A percentile compares a stretch with the other conserved stretches of the same genome.
Conservation (phyloP, 2,797 vertebrate species). For the Capromys pilorides region DNA sequence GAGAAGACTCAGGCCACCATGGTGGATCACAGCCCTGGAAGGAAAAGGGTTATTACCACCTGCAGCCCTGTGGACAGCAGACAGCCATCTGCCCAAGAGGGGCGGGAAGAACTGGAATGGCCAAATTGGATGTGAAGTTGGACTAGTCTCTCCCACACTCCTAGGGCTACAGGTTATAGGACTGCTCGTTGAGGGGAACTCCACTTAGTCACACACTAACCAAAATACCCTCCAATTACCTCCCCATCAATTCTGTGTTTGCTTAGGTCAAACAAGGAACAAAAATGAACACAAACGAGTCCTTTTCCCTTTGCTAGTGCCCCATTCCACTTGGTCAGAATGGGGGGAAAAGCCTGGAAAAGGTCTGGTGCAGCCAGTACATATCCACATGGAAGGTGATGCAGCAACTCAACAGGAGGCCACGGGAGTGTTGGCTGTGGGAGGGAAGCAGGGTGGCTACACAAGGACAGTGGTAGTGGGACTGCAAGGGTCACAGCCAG, state of each 20-base stretch:
- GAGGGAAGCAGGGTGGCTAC: not conserved
- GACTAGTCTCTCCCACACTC: not conserved
- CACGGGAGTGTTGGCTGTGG: accelerated
- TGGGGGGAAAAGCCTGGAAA: not conserved
- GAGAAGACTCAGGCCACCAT: not conserved
- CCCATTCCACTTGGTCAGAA: not conserved
- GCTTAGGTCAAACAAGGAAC: constrained; percentile 27
- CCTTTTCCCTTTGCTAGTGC: not conserved
- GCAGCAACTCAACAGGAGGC: not conserved
- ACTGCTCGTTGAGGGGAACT: not conserved
- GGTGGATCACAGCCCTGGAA: not conserved
- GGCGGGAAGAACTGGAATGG: not conserved
- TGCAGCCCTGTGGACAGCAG: not conserved
- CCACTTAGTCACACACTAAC: constrained; percentile 22
- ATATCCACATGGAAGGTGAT: not conserved
- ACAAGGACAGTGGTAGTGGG: not conserved
- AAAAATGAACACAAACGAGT: not conserved
- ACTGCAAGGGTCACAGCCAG: accelerated
- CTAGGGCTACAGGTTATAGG: not conserved
- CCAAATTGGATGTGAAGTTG: not conserved
- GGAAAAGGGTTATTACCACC: not conserved
- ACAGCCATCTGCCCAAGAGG: not conserved
- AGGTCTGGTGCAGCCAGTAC: not conserved
- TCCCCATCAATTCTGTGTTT: not conserved
- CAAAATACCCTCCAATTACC: not conserved